Percentiles rank a stretch among this genome's conserved stretches.
These are phyloP conservation scores for Parotia lawesii DNA, from an alignment of 2,113 vertebrate species.

Conservation along the genomic window DNA sequence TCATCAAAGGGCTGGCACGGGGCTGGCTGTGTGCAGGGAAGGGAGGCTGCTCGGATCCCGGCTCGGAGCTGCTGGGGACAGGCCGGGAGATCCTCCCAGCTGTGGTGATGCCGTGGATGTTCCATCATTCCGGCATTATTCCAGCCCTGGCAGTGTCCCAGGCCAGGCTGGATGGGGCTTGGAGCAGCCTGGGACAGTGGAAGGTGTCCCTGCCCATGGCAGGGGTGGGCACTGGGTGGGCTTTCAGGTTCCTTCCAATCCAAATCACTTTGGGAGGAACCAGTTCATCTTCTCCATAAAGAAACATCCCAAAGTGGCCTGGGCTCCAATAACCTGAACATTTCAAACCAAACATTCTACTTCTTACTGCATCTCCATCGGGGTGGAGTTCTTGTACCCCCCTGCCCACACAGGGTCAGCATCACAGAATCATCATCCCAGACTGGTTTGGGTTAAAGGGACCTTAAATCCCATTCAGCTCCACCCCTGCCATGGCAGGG, in stretches of 20 bases:
- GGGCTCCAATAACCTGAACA: neutral
- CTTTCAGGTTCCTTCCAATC: neutral
- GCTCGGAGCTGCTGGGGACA: accelerated
- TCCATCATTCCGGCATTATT: neutral
- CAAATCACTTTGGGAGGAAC: neutral
- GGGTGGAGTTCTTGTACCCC: accelerated
- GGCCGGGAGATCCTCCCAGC: accelerated
- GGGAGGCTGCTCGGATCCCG: neutral
- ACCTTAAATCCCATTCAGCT: accelerated
- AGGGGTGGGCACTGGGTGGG: accelerated
- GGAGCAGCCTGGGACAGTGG: neutral
- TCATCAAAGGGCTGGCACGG: neutral
- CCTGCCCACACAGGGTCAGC: too few relatives aligned
- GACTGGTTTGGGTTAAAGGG: accelerated
- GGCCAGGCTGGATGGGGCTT: neutral
- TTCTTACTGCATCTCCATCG: accelerated
- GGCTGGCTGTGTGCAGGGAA: neutral
- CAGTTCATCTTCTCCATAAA: accelerated
- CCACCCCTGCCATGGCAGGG: neutral
- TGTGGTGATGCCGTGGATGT: accelerated
- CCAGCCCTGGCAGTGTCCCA: neutral
- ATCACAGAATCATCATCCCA: too few relatives aligned
- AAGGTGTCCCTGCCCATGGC: neutral
- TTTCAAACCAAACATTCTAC: neutral
- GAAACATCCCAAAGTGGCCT: neutral